A percentile compares a stretch with the other conserved stretches of the same genome.
Conservation (phyloP, 2,888 invertebrate genomes). For the Drosophila gaucha region DNA sequence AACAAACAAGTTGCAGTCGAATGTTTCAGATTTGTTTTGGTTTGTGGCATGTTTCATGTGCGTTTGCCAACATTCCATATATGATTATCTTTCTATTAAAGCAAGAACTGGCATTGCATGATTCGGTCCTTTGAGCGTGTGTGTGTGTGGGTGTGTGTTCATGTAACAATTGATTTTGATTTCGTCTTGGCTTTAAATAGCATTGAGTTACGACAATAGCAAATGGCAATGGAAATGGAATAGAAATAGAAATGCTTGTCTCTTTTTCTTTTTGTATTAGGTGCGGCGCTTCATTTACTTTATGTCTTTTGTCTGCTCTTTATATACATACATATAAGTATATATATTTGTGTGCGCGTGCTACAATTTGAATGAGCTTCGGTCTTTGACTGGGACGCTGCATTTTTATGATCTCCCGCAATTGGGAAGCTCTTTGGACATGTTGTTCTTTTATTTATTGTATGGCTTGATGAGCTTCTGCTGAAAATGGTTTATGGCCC, state of each 20-base stretch:
- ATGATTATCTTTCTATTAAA: slow-evolving; percentile 67
- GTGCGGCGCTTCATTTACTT: slow-evolving; percentile 74
- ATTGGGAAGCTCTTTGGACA: slow-evolving; percentile 1
- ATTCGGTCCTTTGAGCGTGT: slow-evolving; percentile 17
- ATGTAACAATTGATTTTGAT: slow-evolving; percentile 71
- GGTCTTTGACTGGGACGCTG: slow-evolving; percentile 47
- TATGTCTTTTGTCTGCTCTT: slow-evolving; percentile 72
- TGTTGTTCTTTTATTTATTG: slow-evolving; percentile 62
- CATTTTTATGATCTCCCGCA: slow-evolving; percentile 56
- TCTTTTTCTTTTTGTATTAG: slow-evolving; percentile 35
- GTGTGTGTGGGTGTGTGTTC: slow-evolving; percentile 16
- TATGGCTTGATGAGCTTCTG: slow-evolving; percentile 67
- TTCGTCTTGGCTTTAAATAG: slow-evolving; percentile 60
- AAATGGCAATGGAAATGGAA: slow-evolving; percentile 29
- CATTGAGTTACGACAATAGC: slow-evolving; percentile 61
- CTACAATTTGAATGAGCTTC: slow-evolving; percentile 66
- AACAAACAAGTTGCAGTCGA: slow-evolving; percentile 6
- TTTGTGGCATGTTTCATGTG: background rate
- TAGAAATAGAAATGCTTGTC: slow-evolving; percentile 44
- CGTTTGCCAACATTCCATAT: slow-evolving; percentile 16
- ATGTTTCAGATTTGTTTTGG: slow-evolving; percentile 7
- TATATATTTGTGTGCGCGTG: slow-evolving; percentile 16
- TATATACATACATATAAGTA: slow-evolving; percentile 45
- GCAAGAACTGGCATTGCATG: slow-evolving; percentile 21
- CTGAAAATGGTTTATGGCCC: slow-evolving; percentile 69